A percentile compares a stretch with the other conserved stretches of the same genome.
These are phyloP conservation scores for Diaphora mendica DNA, from an alignment of 2,888 invertebrate genomes.

Conservation along the genomic window DNA sequence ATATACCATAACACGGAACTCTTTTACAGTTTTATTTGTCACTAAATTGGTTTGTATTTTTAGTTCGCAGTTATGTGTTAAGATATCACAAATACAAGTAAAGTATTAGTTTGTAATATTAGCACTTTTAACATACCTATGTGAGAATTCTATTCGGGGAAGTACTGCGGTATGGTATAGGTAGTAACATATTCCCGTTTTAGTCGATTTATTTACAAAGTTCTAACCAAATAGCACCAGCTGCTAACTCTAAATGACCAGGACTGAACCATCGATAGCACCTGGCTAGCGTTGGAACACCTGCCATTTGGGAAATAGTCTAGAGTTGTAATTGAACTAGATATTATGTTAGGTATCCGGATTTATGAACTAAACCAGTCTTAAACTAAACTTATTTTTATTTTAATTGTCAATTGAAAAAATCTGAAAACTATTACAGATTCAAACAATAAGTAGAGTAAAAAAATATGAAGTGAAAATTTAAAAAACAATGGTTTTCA, in stretches of 20 bases:
- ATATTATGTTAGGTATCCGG: neutral
- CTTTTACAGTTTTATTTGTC: neutral
- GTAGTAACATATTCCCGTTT: neutral
- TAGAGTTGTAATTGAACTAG: conserved; percentile 1
- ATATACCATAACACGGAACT: neutral
- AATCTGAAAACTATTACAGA: too few species aligned
- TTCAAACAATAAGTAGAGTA: too few species aligned
- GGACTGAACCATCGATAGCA: conserved; percentile 24
- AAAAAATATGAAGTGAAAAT: too few species aligned
- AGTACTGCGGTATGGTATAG: neutral
- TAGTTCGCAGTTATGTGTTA: neutral
- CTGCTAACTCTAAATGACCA: conserved; percentile 14
- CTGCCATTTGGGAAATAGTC: conserved; percentile 4
- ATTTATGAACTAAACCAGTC: too few species aligned
- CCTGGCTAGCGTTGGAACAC: conserved; percentile 16
- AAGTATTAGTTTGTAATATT: neutral
- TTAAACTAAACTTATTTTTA: neutral
- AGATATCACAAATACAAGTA: neutral
- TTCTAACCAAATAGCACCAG: conserved; percentile 18
- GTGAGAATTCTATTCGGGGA: neutral
- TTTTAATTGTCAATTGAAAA: neutral
- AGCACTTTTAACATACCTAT: neutral
- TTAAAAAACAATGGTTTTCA: too few species aligned
- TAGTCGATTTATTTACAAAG: conserved; percentile 23
- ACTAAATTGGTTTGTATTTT: neutral